phyloP scores from a whole-genome alignment of 2,113 vertebrate genomes.

The Capreolus pygargus region DNA sequence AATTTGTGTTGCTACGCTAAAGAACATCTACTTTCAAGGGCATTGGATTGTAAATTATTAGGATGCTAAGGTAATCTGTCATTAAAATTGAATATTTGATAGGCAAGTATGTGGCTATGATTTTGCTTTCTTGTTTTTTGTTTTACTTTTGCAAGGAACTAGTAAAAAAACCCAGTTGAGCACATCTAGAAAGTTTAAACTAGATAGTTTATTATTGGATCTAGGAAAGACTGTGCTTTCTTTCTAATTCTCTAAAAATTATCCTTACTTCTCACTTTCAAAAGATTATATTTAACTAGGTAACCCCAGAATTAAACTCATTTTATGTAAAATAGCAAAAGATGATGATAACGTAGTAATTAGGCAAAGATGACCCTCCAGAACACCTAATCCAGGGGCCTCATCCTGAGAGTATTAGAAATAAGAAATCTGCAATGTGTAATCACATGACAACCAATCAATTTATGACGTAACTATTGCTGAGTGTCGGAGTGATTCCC shows the following conservation, averaged over 20 bases:
- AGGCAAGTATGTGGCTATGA: neutral
- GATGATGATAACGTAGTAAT: neutral
- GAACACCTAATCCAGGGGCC: neutral
- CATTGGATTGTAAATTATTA: neutral
- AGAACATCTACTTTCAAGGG: neutral
- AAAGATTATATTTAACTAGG: neutral
- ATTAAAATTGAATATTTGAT: neutral
- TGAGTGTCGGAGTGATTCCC: neutral
- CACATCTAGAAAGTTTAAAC: neutral
- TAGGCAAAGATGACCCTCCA: neutral
- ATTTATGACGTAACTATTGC: neutral
- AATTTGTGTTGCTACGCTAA: neutral
- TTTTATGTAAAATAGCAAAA: slow-evolving; percentile 34
- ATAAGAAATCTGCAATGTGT: neutral
- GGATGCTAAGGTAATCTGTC: neutral
- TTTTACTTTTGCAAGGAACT: neutral
- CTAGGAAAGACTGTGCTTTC: neutral
- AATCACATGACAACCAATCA: neutral
- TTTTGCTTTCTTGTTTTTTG: neutral
- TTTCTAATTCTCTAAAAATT: neutral
- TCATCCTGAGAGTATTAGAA: neutral
- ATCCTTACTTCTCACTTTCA: neutral
- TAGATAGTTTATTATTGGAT: neutral
- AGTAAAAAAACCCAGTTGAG: neutral
- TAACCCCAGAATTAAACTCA: neutral